Percentiles rank a stretch among this genome's conserved stretches.
These are phyloP conservation scores for Sula dactylatra DNA, from an alignment of 2,113 vertebrate species.

Conservation along the genomic window DNA sequence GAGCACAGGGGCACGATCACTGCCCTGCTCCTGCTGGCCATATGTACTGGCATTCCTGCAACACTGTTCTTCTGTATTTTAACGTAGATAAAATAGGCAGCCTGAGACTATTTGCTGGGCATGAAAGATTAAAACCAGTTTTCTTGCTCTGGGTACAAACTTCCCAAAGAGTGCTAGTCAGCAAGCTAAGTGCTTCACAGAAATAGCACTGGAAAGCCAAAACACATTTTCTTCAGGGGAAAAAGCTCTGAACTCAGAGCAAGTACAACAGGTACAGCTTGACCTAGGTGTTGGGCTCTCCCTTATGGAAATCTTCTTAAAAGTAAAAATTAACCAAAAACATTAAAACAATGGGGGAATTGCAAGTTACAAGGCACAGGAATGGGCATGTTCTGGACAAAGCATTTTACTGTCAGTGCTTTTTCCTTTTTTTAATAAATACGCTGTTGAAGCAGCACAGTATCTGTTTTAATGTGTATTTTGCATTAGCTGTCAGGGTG, in stretches of 20 bases:
- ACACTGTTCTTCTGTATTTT: background rate
- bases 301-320: background rate
- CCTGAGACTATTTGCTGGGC: background rate
- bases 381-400: background rate
- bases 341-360: background rate
- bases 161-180: background rate
- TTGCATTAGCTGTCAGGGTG: background rate
- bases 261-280: background rate
- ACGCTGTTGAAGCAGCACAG: background rate
- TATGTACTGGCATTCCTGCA: fast-evolving
- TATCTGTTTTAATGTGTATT: background rate
- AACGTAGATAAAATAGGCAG: background rate
- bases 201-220: background rate
- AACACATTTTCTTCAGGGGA: fast-evolving
- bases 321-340: background rate
- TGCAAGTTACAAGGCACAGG: background rate
- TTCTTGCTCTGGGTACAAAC: background rate
- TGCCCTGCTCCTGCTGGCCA: background rate
- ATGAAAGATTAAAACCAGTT: background rate
- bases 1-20: background rate
- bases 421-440: background rate
- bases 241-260: background rate
- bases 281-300: background rate
- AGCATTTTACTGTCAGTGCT: background rate
- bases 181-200: background rate